These are phyloP conservation scores for Anhinga rufa DNA, from an alignment of 2,113 vertebrate genomes.

Conservation along the genomic window DNA sequence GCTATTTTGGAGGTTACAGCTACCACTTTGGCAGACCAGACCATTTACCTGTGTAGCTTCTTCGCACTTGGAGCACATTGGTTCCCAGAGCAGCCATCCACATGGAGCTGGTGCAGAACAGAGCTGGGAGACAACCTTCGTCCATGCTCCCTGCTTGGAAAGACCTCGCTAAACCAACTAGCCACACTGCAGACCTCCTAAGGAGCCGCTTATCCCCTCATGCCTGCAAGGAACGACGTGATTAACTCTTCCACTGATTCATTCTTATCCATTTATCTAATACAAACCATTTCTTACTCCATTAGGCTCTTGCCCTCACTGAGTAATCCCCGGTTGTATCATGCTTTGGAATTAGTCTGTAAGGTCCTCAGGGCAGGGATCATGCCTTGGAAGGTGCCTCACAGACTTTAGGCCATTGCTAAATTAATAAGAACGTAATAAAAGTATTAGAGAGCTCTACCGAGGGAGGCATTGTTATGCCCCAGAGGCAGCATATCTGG, in stretches of 20 bases:
- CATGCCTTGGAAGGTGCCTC: conserved; percentile 54
- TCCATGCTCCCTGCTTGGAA: background rate
- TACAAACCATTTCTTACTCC: conserved; percentile 47
- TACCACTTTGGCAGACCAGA: background rate
- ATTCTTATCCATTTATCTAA: conserved; percentile 54
- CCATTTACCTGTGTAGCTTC: fast-evolving
- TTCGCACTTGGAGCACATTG: fast-evolving
- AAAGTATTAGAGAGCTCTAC: conserved; percentile 55
- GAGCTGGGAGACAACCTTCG: background rate
- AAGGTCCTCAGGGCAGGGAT: conserved; percentile 58
- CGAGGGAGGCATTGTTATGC: conserved; percentile 48
- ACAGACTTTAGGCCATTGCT: conserved; percentile 55
- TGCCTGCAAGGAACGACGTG: background rate
- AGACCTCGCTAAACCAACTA: background rate
- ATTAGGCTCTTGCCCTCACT: conserved; percentile 42
- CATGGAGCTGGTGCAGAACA: background rate
- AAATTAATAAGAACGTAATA: conserved; percentile 63
- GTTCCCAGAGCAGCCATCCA: background rate
- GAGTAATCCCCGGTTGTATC: conserved; percentile 41
- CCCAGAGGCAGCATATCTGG: conserved; percentile 61
- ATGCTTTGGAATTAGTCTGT: conserved; percentile 50
- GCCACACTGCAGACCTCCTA: background rate
- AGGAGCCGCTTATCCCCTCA: background rate
- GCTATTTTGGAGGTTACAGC: background rate
- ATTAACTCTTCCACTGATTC: conserved; percentile 53